These are phyloP conservation scores for Gorsachius goisagi DNA, from an alignment of 2,113 vertebrate species.

Conservation along the genomic window DNA sequence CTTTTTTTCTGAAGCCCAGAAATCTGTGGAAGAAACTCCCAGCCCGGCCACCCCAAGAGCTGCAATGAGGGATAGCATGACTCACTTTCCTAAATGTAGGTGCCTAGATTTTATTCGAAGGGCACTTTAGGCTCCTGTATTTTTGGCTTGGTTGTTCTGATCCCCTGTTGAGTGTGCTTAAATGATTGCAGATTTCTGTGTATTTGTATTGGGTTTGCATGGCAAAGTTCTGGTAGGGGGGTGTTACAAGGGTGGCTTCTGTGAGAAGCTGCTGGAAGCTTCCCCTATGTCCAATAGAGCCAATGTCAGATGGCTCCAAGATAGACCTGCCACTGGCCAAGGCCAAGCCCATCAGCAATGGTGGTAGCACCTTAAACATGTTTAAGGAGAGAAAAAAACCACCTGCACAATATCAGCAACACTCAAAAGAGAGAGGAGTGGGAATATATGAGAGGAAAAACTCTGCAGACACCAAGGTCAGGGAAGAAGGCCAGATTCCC, in stretches of 20 bases:
- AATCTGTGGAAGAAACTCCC: not conserved
- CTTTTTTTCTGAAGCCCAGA: not conserved
- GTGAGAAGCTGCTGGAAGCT: not conserved
- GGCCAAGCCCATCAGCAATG: rapidly evolving
- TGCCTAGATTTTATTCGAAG: not conserved
- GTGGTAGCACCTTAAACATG: not conserved
- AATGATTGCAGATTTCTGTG: not conserved
- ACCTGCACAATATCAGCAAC: not conserved
- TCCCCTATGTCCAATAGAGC: not conserved
- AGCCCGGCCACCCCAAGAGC: not conserved
- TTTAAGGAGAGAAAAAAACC: not conserved
- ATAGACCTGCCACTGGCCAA: rapidly evolving
- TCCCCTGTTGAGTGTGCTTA: not conserved
- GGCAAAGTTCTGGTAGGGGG: not conserved
- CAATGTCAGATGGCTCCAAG: not conserved
- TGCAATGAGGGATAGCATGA: not conserved
- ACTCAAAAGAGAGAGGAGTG: not conserved
- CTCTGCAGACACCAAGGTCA: not conserved
- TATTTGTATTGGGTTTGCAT: not conserved
- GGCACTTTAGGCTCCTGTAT: not conserved
- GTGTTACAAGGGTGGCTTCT: not conserved
- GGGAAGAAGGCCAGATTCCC: not conserved
- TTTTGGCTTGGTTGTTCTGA: not conserved
- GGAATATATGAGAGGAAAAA: not conserved
- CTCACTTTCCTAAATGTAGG: not conserved